Percentiles rank a stretch among this genome's conserved stretches.
Evolutionary conservation across 2,888 invertebrate genomes (phyloP).

Genomic region (Watsonalla cultraria): DNA sequence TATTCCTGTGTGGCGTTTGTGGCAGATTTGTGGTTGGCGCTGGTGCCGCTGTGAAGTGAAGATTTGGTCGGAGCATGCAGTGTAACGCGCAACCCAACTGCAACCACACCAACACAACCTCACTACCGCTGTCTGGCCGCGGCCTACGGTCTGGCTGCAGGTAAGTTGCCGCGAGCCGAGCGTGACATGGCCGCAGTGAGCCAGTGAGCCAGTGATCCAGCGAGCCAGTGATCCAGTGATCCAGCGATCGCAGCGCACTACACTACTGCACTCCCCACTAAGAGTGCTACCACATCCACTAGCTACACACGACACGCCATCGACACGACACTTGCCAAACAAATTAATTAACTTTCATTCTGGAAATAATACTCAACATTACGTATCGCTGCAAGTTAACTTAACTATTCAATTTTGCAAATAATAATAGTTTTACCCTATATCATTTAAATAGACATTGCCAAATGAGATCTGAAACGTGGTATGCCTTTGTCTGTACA

Average conservation of each 20-base stretch:
- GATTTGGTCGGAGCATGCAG: constrained; percentile 90
- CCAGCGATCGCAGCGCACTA: constrained; percentile 8
- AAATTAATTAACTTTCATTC: constrained; percentile 59
- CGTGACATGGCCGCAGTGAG: not conserved
- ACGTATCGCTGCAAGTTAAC: not conserved
- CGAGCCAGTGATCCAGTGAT: too few relatives aligned
- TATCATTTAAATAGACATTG: constrained; percentile 35
- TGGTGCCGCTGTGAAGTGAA: constrained; percentile 77
- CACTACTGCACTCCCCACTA: constrained; percentile 7
- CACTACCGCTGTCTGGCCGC: constrained; percentile 52
- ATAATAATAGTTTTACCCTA: not conserved
- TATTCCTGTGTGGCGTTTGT: constrained; percentile 78
- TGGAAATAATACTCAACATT: constrained; percentile 18
- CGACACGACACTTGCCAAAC: constrained; percentile 54
- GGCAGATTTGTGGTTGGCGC: constrained; percentile 76
- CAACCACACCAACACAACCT: constrained; percentile 83
- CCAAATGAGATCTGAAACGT: constrained; percentile 51
- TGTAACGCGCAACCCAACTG: constrained; percentile 94
- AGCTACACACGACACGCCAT: constrained; percentile 60
- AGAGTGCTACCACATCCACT: constrained; percentile 62
- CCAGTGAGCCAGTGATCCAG: too few relatives aligned
- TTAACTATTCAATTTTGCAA: too few relatives aligned
- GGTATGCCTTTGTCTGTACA: constrained; percentile 58
- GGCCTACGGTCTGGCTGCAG: constrained; percentile 33
- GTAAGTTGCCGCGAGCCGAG: constrained; percentile 21